These are phyloP conservation scores for Disparrhopalites patrizii DNA, from an alignment of 2,888 invertebrate genomes.

Conservation along the genomic window DNA sequence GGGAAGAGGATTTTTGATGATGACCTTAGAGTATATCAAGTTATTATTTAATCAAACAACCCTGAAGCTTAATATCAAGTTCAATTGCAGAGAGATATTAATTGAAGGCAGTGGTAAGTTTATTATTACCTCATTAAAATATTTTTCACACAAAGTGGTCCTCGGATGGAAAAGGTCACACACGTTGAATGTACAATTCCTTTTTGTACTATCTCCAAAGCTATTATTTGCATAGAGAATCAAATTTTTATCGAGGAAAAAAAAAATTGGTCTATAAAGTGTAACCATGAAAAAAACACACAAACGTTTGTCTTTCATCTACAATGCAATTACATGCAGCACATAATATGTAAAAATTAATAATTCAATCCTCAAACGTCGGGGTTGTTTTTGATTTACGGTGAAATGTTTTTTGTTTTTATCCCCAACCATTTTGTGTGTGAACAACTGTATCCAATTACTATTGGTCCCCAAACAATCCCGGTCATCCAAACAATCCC, in stretches of 20 bases:
- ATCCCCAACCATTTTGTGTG: too few relatives aligned
- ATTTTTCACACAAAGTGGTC: background rate
- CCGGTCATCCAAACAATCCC: too few relatives aligned
- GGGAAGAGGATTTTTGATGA: too few relatives aligned
- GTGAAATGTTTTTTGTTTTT: too few relatives aligned
- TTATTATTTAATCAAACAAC: background rate
- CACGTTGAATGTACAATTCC: constrained; percentile 1
- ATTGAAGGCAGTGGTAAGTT: background rate
- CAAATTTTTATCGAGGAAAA: background rate
- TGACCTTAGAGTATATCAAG: too few relatives aligned
- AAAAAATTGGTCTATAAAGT: background rate
- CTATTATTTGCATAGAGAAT: background rate
- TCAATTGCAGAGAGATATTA: background rate
- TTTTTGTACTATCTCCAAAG: background rate
- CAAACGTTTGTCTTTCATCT: too few relatives aligned
- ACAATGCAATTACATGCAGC: too few relatives aligned
- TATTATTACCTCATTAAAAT: constrained; percentile 3
- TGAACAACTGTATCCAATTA: too few relatives aligned
- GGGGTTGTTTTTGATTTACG: too few relatives aligned
- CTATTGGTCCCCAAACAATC: too few relatives aligned
- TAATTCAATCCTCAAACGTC: too few relatives aligned
- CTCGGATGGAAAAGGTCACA: background rate
- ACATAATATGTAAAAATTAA: too few relatives aligned
- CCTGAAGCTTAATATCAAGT: constrained; percentile 5
- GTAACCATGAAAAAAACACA: background rate